Conservation (phyloP, 2,888 invertebrate species). For the Ceramica pisi region DNA sequence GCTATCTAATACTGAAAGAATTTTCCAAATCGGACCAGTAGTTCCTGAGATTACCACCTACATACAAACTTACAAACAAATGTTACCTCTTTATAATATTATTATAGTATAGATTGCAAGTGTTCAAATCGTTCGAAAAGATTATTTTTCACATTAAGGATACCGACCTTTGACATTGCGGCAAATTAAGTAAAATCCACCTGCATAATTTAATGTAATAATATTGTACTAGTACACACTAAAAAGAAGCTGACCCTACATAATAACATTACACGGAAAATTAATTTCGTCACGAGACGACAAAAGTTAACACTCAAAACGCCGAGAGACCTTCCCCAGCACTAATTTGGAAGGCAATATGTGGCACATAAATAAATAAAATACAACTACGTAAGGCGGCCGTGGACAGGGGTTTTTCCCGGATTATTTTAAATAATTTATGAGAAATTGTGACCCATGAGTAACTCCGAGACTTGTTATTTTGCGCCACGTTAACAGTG, state of each 20-base stretch:
- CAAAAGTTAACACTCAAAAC: conserved; percentile 53
- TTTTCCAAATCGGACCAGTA: too few relatives aligned
- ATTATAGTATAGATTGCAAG: too few relatives aligned
- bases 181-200: background rate
- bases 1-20: too few relatives aligned
- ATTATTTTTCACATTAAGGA: conserved; percentile 6
- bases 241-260: conserved; percentile 26
- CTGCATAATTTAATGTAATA: conserved; percentile 15
- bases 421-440: conserved; percentile 90
- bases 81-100: too few relatives aligned
- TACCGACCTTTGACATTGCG: background rate
- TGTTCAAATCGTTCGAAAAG: background rate
- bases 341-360: conserved; percentile 83
- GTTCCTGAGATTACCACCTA: too few relatives aligned
- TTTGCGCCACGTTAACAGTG: conserved; percentile 58
- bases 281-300: conserved; percentile 53
- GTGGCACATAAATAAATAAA: conserved; percentile 78
- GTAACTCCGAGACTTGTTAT: conserved; percentile 67
- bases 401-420: conserved; percentile 87
- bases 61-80: too few relatives aligned
- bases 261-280: conserved; percentile 52
- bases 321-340: conserved; percentile 32
- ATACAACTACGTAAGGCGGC: conserved; percentile 60
- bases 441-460: conserved; percentile 86
- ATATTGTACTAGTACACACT: background rate